Base-by-base conservation (phyloP, 2,888 invertebrate genomes). In the Ganaspis brasiliensis region DNA sequence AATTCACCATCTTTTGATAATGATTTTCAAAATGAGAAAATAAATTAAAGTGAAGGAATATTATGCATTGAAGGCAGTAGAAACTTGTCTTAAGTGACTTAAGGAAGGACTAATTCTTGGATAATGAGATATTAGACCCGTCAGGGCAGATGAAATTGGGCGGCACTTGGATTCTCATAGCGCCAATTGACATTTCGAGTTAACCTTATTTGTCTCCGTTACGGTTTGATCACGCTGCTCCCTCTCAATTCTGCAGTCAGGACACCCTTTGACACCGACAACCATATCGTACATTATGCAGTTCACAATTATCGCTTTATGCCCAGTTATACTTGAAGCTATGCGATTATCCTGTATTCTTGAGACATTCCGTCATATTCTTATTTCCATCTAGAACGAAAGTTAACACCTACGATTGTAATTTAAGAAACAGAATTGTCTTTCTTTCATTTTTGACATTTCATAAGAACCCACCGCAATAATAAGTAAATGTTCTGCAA, bases 121-220 rank as follows among this genome's bases (percentile, higher is more conserved):
- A 75, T 83, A 86, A 85, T 83, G 85, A 83, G 82, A 82, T 83
- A 84, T 86, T 83, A 85, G 59, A 63, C 79, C 78, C 76, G 80
- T 74, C 79, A 74, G 75, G 78, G 79, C 79, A 75, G 79, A 78
- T 84, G 82, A 84, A 87, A 87, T 86, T 87, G 84, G 84, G 74
- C 84, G 83, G 81, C 82, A 82, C 83, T 82, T 79, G 82, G 81
- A 82, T 83, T 87, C 31, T 31, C 86, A 83, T 85, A 87, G 85
- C 81, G 81, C 84, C 90, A 91, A 91, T 90, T 91, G 91, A 90
- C 91, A 91, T 87, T 87, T 83, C 89, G 84, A 89, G 87, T 91
- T 91, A 87, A 91, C 91, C 90, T 86, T 87, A 88, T 87, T 86
- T 86, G 87, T 88, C 88, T 84, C 86, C 85, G 85, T 86, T 86